Base-by-base conservation (phyloP, 2,888 invertebrate species). In the Zaprionus bogoriensis region DNA sequence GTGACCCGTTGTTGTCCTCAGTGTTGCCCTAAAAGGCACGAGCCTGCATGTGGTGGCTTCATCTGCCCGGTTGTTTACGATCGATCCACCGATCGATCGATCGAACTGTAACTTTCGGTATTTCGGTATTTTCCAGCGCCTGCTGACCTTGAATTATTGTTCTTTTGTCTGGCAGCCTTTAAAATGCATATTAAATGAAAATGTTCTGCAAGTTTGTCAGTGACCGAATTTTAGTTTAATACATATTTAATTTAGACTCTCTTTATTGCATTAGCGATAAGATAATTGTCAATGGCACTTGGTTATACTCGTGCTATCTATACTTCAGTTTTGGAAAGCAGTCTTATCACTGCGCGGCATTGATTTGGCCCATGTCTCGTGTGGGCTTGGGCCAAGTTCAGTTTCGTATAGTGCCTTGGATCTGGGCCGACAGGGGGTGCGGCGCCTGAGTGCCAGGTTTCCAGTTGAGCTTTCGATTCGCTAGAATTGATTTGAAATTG, bases 1-100 rank as follows among this genome's bases (percentile, higher is more conserved):
- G 53, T 36, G 44, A n/a, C 19, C 10, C 30, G 28, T 61, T 67
- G 71, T 62, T 77, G 68, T 77, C 77, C 74, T 77, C 72, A 48
- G 20, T 46, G 58, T 47, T 58, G 48, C 55, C 75, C 61, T 68
- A 76, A 25, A 66, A 69, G 67, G 72, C 23, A 32, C 45, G 19
- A 28, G 32, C 7, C 20, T 45, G 38, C n/a, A 42, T 45, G 36
- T 66, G 55, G 19, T 27, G 10, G 67, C 53, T 67, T 61, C 60
- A 51, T 50, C 23, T 12, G 38, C 25, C 28, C 42, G 38, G 50
- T 50, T 17, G 44, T n/a, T 17, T 17, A 19, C 10, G 14, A 36
- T 53, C 14, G 47, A 41, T 14, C n/a, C n/a, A 22, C 28, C 30
- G 20, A 7, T 20, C 19, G 44, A 32, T 17, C 32, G 6, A 6